Base-by-base conservation (phyloP, 2,888 invertebrate species). In the Pegoplata infirma region DNA sequence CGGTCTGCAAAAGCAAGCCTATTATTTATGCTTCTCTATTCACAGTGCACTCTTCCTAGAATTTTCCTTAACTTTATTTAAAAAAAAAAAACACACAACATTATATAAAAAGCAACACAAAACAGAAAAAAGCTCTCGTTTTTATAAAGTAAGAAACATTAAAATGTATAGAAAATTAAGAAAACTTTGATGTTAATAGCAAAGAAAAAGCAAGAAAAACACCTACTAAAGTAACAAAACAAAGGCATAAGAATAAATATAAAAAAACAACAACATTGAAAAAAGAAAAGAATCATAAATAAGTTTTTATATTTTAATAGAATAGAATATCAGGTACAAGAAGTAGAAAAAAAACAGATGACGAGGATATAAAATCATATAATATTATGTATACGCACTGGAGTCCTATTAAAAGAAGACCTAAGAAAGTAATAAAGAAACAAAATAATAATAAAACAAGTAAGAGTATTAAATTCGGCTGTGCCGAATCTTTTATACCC, bases 131-230 rank as follows among this genome's bases (percentile, higher is more conserved):
- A n/a, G n/a, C n/a, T n/a, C 23, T 19, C 51, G n/a, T 28, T 7
- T 53, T 17, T 17, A 32, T 55, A 55, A 55, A 32, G n/a, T 32
- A 32, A n/a, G n/a, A n/a, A n/a, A 32, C 32, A 16, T 32, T 55
- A 55, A 32, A 32, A 17, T 32, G 55, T 55, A 55, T 55, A 55
- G 32, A 55, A 55, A 32, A 55, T 55, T 55, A 55, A 17, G 28
- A 55, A 55, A 55, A 55, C 17, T 55, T 55, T 55, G 14, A 55
- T 55, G 55, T 55, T 55, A 17, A 32, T 55, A 5, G 1, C 14
- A 8, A 8, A 8, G 51, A 53, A 7, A 55, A n/a, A 23, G 12
- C n/a, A n/a, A 53, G 21, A 53, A 17, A 32, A 55, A 55, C 55
- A 55, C 32, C 32, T 17, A 55, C 17, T 55, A 32, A 53, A 28